These are phyloP conservation scores for Cerastoderma edule DNA, from an alignment of 2,888 invertebrate species.

Conservation along the genomic window DNA sequence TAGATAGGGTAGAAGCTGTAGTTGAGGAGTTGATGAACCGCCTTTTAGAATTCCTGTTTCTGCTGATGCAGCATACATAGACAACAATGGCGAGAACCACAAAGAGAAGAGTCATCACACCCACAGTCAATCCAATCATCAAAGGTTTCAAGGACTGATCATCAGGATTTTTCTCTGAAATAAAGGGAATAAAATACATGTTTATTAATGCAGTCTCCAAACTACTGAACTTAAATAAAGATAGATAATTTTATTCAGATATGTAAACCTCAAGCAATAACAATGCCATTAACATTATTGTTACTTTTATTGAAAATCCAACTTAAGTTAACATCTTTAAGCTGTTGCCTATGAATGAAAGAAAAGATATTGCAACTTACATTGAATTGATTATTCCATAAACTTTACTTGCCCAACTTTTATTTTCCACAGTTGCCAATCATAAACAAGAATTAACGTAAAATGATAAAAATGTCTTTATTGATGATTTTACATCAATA, in stretches of 20 bases:
- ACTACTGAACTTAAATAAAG: not conserved
- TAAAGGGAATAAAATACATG: not conserved
- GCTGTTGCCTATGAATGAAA: no score
- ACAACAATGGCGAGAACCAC: slow-evolving; percentile 15
- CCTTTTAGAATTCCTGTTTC: not conserved
- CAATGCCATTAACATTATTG: not conserved
- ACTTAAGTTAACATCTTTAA: not conserved
- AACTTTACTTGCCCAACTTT: no score
- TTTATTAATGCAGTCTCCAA: not conserved
- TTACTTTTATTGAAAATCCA: not conserved
- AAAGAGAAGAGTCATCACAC: not conserved
- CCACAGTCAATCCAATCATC: slow-evolving; percentile 16
- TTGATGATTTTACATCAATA: no score
- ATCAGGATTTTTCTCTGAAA: not conserved
- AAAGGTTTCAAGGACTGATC: not conserved
- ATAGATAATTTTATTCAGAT: no score
- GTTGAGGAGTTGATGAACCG: slow-evolving; percentile 7
- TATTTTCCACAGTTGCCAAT: no score
- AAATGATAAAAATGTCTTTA: no score
- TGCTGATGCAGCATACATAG: slow-evolving; percentile 1
- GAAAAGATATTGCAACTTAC: no score
- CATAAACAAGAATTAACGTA: no score
- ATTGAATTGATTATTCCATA: no score
- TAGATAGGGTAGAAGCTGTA: not conserved
- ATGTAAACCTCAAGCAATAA: not conserved